phyloP scores from a whole-genome alignment of 1,140 invertebrate genomes.

The Drosophila micromelanica region DNA sequence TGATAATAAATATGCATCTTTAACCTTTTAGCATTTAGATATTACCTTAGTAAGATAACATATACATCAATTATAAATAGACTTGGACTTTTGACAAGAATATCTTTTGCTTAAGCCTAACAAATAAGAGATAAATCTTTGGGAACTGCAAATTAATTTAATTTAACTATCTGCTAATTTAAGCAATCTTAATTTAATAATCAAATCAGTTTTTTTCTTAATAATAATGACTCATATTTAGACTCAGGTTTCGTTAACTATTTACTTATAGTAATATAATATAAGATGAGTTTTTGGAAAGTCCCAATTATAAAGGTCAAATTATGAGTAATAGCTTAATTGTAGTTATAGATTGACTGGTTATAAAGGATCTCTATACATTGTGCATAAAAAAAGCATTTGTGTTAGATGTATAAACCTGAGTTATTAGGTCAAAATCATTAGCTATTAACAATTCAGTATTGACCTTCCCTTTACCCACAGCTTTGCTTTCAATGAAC shows the following conservation, averaged over 20 bases:
- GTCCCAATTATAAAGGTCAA: constrained; percentile 8
- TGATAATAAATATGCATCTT: not conserved
- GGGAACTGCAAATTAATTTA: not conserved
- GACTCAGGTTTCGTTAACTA: not conserved
- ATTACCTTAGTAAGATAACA: not conserved
- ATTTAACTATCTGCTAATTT: not conserved
- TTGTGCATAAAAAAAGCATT: not conserved
- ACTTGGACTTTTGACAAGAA: not conserved
- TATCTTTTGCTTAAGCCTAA: not conserved
- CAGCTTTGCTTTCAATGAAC: constrained; percentile 24
- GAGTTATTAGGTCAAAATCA: constrained; percentile 3
- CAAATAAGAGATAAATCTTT: too few species aligned
- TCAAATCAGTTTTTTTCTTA: not conserved
- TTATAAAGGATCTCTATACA: not conserved
- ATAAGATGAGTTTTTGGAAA: constrained; percentile 6
- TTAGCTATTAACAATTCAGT: constrained; percentile 1
- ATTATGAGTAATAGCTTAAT: not conserved
- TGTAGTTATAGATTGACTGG: not conserved
- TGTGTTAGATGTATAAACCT: not conserved
- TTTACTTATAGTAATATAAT: not conserved
- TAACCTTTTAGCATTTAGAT: not conserved
- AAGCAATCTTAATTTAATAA: not conserved
- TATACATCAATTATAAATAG: not conserved
- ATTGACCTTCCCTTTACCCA: constrained; percentile 34
- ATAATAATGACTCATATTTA: constrained; percentile 11